Percentiles rank a stretch among this genome's conserved stretches.
phyloP scores from a whole-genome alignment of 2,113 vertebrate species.

The Erinaceus europaeus region DNA sequence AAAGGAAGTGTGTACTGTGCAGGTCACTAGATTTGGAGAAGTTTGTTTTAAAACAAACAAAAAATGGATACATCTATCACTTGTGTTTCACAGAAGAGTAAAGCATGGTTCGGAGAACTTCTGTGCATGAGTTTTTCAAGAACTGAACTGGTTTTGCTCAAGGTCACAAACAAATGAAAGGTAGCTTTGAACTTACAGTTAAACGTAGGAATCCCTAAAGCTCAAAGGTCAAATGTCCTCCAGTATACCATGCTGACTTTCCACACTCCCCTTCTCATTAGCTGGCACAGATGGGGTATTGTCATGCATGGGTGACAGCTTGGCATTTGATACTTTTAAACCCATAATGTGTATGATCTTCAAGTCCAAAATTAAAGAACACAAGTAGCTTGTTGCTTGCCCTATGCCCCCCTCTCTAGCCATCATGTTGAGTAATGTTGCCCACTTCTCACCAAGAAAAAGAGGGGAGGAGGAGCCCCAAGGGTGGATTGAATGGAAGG shows the following conservation, averaged over 20 bases:
- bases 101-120: neutral
- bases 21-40: neutral
- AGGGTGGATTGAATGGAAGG: neutral
- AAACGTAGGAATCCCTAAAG: neutral
- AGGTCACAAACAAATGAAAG: neutral
- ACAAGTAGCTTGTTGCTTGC: neutral
- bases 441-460: neutral
- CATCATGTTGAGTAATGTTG: neutral
- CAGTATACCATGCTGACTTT: neutral
- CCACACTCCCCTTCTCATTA: neutral
- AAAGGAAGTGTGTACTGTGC: neutral
- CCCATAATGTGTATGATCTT: neutral
- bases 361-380: conserved; percentile 5
- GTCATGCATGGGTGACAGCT: neutral
- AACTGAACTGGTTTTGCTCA: neutral
- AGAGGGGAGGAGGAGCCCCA: neutral
- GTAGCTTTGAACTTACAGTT: neutral
- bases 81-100: neutral
- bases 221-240: neutral
- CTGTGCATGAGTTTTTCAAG: neutral
- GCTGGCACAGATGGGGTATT: neutral
- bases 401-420: neutral
- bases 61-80: neutral
- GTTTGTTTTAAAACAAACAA: neutral
- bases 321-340: neutral